Conservation (phyloP, 1,140 invertebrate species). For the Cydia amplana region DNA sequence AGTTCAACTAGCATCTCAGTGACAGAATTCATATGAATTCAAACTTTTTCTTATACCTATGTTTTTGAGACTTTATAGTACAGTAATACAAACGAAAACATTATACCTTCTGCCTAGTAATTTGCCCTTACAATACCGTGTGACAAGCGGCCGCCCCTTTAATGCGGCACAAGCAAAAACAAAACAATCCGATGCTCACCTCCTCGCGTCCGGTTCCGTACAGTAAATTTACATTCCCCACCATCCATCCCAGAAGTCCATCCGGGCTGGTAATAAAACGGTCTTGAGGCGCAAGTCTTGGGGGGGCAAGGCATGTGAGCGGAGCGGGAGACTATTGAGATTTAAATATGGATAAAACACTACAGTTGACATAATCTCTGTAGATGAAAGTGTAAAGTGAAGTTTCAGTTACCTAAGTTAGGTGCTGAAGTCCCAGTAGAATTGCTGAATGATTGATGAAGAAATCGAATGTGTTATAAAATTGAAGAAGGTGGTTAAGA, state of each 20-base stretch:
- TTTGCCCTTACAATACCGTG: slow-evolving; percentile 44
- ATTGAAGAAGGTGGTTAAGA: no score
- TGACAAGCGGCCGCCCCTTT: slow-evolving; percentile 44
- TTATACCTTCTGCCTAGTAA: not conserved
- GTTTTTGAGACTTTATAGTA: no score
- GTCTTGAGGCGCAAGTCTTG: slow-evolving; percentile 71
- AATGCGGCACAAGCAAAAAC: slow-evolving; percentile 66
- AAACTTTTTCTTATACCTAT: no score
- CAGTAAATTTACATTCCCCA: slow-evolving; percentile 77
- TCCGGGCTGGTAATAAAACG: slow-evolving; percentile 76
- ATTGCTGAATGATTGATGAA: no score
- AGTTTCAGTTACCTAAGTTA: no score
- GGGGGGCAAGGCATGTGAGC: slow-evolving; percentile 43
- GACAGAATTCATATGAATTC: no score
- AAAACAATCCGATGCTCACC: slow-evolving; percentile 76
- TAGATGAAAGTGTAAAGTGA: no score
- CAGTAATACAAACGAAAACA: no score
- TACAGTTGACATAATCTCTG: not conserved
- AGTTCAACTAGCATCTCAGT: no score
- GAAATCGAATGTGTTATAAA: no score
- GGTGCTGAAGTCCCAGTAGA: no score
- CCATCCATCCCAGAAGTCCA: slow-evolving; percentile 75
- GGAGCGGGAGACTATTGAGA: slow-evolving; percentile 40
- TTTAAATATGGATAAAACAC: not conserved
- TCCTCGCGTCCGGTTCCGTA: slow-evolving; percentile 72